Conservation (phyloP, 2,113 vertebrate genomes). For the Motacilla alba region DNA sequence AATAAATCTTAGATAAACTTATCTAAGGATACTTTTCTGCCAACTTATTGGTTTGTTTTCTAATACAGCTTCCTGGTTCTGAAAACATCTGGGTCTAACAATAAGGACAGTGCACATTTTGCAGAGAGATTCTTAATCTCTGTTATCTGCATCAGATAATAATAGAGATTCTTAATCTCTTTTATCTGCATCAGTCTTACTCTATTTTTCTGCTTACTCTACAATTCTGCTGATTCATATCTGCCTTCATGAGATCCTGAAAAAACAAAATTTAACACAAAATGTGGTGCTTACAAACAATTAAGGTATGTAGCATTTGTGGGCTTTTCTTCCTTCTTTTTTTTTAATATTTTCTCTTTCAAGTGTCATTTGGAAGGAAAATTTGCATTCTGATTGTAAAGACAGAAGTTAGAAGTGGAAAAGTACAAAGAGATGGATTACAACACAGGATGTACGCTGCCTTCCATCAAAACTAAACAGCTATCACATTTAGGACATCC, state of each 20-base stretch:
- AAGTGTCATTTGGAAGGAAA: neutral
- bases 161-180: constrained; percentile 12
- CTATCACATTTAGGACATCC: neutral
- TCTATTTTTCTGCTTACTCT: constrained; percentile 40
- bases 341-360: neutral
- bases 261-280: constrained; percentile 31
- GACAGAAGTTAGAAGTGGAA: neutral
- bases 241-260: constrained; percentile 31
- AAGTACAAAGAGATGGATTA: neutral
- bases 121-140: constrained; percentile 33
- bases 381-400: neutral
- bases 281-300: neutral
- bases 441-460: neutral
- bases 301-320: neutral
- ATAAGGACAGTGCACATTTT: constrained; percentile 10
- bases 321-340: neutral
- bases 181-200: constrained; percentile 43
- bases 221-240: constrained; percentile 47
- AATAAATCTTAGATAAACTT: constrained; percentile 54
- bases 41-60: constrained; percentile 15
- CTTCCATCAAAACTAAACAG: neutral
- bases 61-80: constrained; percentile 47
- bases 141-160: constrained; percentile 25
- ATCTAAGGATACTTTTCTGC: constrained; percentile 49
- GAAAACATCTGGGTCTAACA: constrained; percentile 25